Base-by-base conservation (phyloP, 2,113 vertebrate species). In the Etheostoma spectabile region DNA sequence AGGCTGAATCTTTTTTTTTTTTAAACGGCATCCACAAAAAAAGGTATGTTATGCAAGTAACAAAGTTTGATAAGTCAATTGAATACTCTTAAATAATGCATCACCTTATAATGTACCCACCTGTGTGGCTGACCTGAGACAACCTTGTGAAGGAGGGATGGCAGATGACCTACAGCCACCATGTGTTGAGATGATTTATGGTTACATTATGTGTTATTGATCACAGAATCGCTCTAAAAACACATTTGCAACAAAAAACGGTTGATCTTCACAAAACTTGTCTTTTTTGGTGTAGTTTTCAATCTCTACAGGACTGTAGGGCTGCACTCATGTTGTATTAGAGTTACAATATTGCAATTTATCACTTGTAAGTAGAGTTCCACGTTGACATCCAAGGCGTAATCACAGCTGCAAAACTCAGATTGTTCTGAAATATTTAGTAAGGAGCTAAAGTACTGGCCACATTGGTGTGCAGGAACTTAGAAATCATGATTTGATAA, bases 71-170 rank as follows among this genome's bases (percentile, higher is more conserved):
- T 24, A 12, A 56, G 22, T 64, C 16, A 4, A 65, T 69, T 4
- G 4, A 59, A 22, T 18, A 16, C 30, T 21, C 18, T 30, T 79
- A 15, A 56, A 78, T 64, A 69, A 63, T 27, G 8, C 4, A 55
- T 64, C n/a, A 51, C 21, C 57, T 62, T 48, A 59, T 51, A 80
- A 16, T 61, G 51, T 51, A 59, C 63, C 52, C 13, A 48, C 24
- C 46, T 56, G n/a, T 74, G 68, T 35, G 66, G n/a, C 15, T 52
- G 42, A 52, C 66, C 80, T 66, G 60, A 72, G 0, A 13, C 45
- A 18, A 62, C 62, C 45, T 42, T 55, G 21, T 63, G 49, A 46
- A n/a, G 61, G 7, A 61, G 11, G 8, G 51, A 8, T 49, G 30
- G 2, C 6, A 57, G 38, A 30, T 62, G 49, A 62, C 49, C 11